phyloP scores from a whole-genome alignment of 1,140 invertebrate genomes.

The Hylaeus volcanicus region DNA sequence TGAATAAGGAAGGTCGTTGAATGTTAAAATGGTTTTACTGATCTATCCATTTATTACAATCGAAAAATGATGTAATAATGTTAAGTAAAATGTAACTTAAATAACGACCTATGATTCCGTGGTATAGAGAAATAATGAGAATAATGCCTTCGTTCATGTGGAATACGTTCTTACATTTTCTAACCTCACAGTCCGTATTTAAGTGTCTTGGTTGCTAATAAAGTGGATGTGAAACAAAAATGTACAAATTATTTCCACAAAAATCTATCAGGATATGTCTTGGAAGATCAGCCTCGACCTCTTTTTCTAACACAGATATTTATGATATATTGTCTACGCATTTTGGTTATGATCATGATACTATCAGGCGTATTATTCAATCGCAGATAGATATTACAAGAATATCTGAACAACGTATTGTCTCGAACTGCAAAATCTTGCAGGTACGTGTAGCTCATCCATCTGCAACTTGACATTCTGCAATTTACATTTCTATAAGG shows the following conservation, averaged over 20 bases:
- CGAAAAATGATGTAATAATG: no score
- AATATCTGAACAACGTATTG: not conserved
- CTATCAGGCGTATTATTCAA: not conserved
- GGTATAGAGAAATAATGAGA: no score
- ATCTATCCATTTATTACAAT: not conserved
- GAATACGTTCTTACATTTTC: not conserved
- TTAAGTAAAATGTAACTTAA: not conserved
- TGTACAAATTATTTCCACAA: not conserved
- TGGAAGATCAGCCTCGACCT: not conserved
- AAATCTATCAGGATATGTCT: not conserved
- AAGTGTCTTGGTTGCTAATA: no score
- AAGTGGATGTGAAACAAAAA: not conserved
- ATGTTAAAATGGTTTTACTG: no score
- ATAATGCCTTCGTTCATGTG: no score
- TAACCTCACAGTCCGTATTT: not conserved
- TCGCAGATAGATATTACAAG: not conserved
- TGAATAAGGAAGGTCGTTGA: no score
- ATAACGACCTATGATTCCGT: no score
- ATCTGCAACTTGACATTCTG: not conserved
- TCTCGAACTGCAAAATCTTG: conserved; percentile 10
- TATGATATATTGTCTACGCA: not conserved
- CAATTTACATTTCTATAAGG: not conserved
- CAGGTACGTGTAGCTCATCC: conserved; percentile 7
- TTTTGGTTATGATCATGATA: conserved; percentile 8
- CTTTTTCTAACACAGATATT: not conserved